Base-by-base conservation (phyloP, 2,888 invertebrate genomes). In the Drosophila melanocephala region DNA sequence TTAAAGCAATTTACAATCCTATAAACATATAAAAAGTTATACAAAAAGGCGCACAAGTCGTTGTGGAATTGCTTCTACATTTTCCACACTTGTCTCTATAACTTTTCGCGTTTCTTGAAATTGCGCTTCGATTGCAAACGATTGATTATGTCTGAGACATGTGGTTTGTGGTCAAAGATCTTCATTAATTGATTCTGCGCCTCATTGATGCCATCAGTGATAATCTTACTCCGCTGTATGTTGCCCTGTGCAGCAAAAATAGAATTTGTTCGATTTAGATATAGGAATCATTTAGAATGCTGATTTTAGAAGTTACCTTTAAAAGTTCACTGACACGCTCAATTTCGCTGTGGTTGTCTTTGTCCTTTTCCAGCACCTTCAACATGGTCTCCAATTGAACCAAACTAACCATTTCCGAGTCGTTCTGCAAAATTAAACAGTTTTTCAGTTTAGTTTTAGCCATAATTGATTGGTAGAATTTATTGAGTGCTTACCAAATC, bases 111-210 rank as follows among this genome's bases (percentile, higher is more conserved):
- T 94, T 98, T 99, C 93, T 98, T 97, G 92, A 97, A 97, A 91
- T 97, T 97, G 77, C 98, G 95, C 94, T 98, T 98, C 92, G 98
- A 98, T 81, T 97, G 97, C 94, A 98, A 98, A 84, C 98, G 96
- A 89, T 96, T 96, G 69, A 99, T 96, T 87, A 99, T 98, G 92
- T 98, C 98, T 22, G 96, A 95, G 47, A 98, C 97, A 85, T 97
- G 96, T 62, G 96, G 95, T 93, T 98, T 97, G 93, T 99, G 98
- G 80, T 98, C 97, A 91, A 98, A 97, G 75, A 98, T 97, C 91
- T 97, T 97, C 93, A 97, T 96, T 77, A 98, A 96, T 93, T 98
- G 97, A 73, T 96, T 95, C 86, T 97, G 96, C 1, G 98, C 97
- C 92, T 99, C 99, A 75, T 95, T 95, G 94, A 98, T 96, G 76